Base-by-base conservation (phyloP, 2,797 vertebrate genomes). In the Diglossa cyanea region DNA sequence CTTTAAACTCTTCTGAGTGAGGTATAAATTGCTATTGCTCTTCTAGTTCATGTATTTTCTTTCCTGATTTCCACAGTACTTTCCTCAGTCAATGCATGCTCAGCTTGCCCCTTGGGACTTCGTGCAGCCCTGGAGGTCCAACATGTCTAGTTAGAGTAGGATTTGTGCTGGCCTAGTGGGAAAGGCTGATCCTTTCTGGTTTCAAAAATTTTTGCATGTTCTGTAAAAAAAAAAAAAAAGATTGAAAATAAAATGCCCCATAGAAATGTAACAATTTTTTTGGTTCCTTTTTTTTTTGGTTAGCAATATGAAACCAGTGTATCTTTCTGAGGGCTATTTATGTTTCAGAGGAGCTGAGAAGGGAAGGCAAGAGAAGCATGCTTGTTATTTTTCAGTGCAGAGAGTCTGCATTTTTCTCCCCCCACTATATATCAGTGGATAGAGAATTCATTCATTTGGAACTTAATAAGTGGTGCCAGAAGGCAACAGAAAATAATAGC, bases 371-470 rank as follows among this genome's bases (percentile, higher is more conserved):
- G 26, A 62, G 40, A 90, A 77, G 45, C n/a, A 60, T 44, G 42
- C 13, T 7, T 51, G 39, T 31, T 90, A 15, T 66, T 87, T 89
- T 71, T 70, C 65, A 79, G 17, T 25, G 20, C 26, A 82, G 62
- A 88, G 57, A 63, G 39, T 25, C 82, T 86, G 61, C 57, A 73
- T 80, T 86, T 55, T 84, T 65, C 28, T 23, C 15, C 28, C 17
- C 33, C 21, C 25, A 33, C 23, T 62, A 47, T 55, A 19, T 94
- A 72, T 94, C 85, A 88, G 67, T 60, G 58, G 70, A 94, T 91
- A 95, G 92, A 93, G 73, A 96, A 94, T 95, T 94, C 79, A 93
- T 94, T 95, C 91, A 91, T 81, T 86, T 94, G 66, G 14, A 91
- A 60, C 58, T 81, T 75, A 17, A 50, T 78, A 81, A 95, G 44